phyloP scores from a whole-genome alignment of 2,888 invertebrate genomes.

The Ctena decussata region DNA sequence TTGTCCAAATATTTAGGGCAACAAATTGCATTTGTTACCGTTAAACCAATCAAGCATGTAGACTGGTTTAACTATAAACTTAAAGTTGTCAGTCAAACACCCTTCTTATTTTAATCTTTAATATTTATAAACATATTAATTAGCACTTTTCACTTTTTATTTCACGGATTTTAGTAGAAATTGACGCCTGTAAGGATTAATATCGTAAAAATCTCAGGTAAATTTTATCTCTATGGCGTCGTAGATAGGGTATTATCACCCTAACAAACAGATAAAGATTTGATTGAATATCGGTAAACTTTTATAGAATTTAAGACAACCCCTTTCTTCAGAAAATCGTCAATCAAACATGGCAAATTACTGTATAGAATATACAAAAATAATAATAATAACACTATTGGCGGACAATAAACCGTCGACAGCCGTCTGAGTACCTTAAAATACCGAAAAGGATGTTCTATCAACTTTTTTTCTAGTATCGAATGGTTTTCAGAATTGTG shows the following conservation, averaged over 20 bases:
- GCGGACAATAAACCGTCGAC: background rate
- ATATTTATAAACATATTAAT: background rate
- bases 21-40: too few species aligned
- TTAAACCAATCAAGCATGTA: background rate
- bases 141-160: background rate
- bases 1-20: too few species aligned
- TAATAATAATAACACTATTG: too few species aligned
- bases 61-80: background rate
- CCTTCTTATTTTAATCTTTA: background rate
- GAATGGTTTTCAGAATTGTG: background rate
- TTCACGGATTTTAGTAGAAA: background rate
- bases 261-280: background rate
- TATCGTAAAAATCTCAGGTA: background rate
- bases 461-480: too few species aligned
- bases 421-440: background rate
- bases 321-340: background rate
- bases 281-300: conserved; percentile 10
- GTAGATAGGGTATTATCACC: background rate
- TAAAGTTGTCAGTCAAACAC: background rate
- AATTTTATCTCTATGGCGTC: background rate
- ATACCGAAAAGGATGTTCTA: too few species aligned
- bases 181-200: background rate
- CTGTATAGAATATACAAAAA: background rate
- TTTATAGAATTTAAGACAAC: background rate
- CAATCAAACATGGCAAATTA: background rate